These are phyloP conservation scores for Hoplias malabaricus DNA, from an alignment of 2,113 vertebrate genomes.

Conservation along the genomic window DNA sequence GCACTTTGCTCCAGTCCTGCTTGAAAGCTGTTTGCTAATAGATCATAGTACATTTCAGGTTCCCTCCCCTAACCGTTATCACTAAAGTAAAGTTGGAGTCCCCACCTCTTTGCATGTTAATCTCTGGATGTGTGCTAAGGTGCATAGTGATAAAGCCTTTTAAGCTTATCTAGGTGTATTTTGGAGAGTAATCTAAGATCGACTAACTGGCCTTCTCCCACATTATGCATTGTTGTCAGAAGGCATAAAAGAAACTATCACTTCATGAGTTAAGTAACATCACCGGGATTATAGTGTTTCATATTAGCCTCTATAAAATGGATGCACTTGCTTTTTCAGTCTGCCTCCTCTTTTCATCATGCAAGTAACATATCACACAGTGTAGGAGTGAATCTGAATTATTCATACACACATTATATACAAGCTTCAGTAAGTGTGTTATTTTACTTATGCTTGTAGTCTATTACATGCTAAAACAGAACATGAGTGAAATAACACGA, in stretches of 20 bases:
- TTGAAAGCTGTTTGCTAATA: slow-evolving; percentile 21
- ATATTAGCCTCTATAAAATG: not conserved
- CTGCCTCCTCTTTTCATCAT: no score
- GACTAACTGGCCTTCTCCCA: not conserved
- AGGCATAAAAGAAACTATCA: not conserved
- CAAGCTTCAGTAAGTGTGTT: no score
- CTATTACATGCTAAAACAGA: no score
- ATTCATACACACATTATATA: no score
- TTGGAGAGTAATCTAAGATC: not conserved
- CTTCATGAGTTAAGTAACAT: not conserved
- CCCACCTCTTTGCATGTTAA: not conserved
- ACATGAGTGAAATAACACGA: no score
- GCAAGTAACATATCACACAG: no score
- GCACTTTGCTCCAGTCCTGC: slow-evolving; percentile 37
- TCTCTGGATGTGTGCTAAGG: slow-evolving; percentile 4
- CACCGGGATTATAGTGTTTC: not conserved
- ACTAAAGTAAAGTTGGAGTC: slow-evolving; percentile 2
- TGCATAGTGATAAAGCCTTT: not conserved
- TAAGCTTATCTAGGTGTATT: not conserved
- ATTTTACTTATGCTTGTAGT: no score
- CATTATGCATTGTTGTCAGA: not conserved
- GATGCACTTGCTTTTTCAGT: not conserved
- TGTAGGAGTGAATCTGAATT: no score
- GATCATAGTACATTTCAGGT: slow-evolving; percentile 40
- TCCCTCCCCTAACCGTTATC: slow-evolving; percentile 29